Base-by-base conservation (phyloP, 2,888 invertebrate genomes). In the Ctena decussata region DNA sequence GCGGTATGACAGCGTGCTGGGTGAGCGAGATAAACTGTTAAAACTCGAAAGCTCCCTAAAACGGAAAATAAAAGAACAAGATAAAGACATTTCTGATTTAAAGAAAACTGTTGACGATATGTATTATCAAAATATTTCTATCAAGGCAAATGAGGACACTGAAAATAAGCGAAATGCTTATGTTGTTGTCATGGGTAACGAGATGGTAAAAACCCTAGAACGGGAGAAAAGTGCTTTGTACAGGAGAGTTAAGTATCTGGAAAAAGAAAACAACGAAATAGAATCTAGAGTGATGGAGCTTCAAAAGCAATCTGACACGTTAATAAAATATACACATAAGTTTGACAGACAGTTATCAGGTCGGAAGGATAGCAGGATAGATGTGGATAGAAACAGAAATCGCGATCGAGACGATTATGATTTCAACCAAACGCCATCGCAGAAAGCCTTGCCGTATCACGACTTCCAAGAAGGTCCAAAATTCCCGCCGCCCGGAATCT, bases 91-190 rank as follows among this genome's bases (percentile, higher is more conserved):
- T 21, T 75, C 84, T 69, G 82, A 85, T 46, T 27, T 86, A 15
- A 88, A 88, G 39, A 88, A 84, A 65, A 88, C 85, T 18, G 77
- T 88, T 37, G 88, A 88, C 60, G 88, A 88, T 60, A 35, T 88
- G 41, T 86, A 88, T 72, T 88, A 88, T 49, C 88, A 88, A 69
- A 88, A 88, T 65, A 78, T 86, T 30, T 74, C 84, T 32, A 86
- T 88, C 18, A 76, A 78, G 35, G 82, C 70, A 2, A 85, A 88
- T 37, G 85, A 85, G 15, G 88, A 88, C 27, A 77, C 74, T 41
- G 84, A 86, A 71, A 39, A 53, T 41, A 84, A 86, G 65, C 60
- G 77, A 65, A 78, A 82, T 57, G 84, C 85, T 11, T 88, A 88
- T 57, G 85, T 86, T 65, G 88, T 88, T 30, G 60, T 88, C 12